Evolutionary conservation across 2,113 vertebrate genomes (phyloP).

Genomic region (Dasyprocta punctata): DNA sequence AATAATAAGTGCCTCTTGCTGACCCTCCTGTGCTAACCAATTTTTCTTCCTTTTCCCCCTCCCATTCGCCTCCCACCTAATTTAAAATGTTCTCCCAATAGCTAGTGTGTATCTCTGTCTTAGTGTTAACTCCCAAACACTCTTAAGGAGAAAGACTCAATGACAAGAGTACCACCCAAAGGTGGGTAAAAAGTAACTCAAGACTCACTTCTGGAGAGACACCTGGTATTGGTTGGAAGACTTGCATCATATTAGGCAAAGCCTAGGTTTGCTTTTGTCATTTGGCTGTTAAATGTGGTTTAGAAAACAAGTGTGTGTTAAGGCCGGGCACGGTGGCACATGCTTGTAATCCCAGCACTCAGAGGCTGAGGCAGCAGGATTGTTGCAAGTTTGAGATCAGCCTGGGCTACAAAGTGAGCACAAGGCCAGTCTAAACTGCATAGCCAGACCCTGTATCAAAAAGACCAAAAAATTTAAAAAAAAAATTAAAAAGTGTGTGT

Average conservation of each 20-base stretch:
- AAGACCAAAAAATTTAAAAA: no score
- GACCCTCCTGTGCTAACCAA: background rate
- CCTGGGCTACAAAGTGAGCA: no score
- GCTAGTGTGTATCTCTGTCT: background rate
- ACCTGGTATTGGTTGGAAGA: background rate
- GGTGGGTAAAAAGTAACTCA: background rate
- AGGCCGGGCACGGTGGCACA: no score
- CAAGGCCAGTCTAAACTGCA: no score
- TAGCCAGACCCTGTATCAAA: no score
- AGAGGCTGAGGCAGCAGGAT: no score
- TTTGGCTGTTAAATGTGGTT: background rate
- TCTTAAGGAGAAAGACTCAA: background rate
- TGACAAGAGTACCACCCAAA: background rate
- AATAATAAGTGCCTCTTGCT: background rate
- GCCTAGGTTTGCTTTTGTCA: background rate
- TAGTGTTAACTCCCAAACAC: background rate
- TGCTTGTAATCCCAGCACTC: no score
- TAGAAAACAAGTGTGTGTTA: background rate
- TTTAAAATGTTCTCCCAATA: fast-evolving
- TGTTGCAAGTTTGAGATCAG: no score
- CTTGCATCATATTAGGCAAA: background rate
- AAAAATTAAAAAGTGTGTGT: no score
- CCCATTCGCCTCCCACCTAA: background rate
- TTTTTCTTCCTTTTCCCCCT: background rate
- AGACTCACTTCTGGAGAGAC: background rate